A percentile compares a stretch with the other conserved stretches of the same genome.
Conservation (phyloP, 2,888 invertebrate species). For the Melanargia galathea region DNA sequence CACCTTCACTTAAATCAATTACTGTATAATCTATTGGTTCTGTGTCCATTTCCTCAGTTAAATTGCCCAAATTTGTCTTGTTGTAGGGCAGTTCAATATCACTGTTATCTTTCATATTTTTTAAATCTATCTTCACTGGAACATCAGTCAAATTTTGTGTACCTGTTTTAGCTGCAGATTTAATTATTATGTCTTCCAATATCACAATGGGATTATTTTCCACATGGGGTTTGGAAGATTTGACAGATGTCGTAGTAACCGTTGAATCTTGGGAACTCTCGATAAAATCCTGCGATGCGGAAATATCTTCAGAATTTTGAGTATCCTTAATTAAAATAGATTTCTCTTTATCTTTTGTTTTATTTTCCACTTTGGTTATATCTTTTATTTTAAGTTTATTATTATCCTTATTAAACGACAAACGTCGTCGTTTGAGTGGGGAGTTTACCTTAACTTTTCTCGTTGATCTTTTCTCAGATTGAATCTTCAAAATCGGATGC, state of each 20-base stretch:
- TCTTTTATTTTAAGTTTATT: conserved; percentile 43
- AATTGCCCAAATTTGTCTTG: conserved; percentile 54
- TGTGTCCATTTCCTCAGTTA: conserved; percentile 68
- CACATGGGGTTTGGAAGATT: conserved; percentile 51
- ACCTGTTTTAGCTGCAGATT: conserved; percentile 14
- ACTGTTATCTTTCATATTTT: conserved; percentile 51
- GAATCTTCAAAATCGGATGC: conserved; percentile 64
- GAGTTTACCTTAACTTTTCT: conserved; percentile 54
- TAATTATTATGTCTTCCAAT: conserved; percentile 44
- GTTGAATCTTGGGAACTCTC: conserved; percentile 83
- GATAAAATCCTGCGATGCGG: conserved; percentile 77
- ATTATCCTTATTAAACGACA: conserved; percentile 53
- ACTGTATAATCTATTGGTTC: conserved; percentile 51
- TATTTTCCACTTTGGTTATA: conserved; percentile 47
- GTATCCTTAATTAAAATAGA: conserved; percentile 48
- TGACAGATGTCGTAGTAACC: conserved; percentile 61
- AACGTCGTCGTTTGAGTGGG: conserved; percentile 49
- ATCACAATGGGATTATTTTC: conserved; percentile 49
- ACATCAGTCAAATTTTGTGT: conserved; percentile 38
- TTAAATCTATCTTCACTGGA: conserved; percentile 11
- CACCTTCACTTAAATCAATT: conserved; percentile 49
- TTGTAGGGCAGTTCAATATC: conserved; percentile 62
- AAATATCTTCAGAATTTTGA: conserved; percentile 48
- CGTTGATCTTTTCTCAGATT: conserved; percentile 58
- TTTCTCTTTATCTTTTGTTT: conserved; percentile 46